These are phyloP conservation scores for Gymnodraco acuticeps DNA, from an alignment of 2,797 vertebrate genomes.

Conservation along the genomic window DNA sequence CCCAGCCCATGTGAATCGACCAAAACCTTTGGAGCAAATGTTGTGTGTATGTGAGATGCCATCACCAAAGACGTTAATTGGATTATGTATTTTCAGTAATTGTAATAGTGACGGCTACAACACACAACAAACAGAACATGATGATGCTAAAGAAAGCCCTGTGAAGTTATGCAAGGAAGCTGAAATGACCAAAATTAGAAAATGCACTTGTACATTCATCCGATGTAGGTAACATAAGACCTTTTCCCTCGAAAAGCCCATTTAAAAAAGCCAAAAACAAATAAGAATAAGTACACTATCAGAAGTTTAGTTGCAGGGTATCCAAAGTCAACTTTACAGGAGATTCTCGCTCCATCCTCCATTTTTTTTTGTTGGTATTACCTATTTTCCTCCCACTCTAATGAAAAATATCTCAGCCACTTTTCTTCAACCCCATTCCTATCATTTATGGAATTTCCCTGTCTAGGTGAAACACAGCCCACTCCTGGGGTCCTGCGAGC, in stretches of 20 bases:
- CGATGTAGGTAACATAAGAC: not conserved
- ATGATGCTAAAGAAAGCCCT: not conserved
- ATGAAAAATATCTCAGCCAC: conserved; percentile 54
- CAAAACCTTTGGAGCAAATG: not conserved
- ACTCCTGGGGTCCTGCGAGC: conserved; percentile 55
- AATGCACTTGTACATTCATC: not conserved
- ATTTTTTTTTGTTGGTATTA: conserved; percentile 44
- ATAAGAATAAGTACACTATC: not conserved
- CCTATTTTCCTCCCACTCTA: conserved; percentile 60
- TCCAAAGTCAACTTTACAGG: conserved; percentile 41
- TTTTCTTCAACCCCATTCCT: conserved; percentile 61
- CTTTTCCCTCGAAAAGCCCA: conserved; percentile 2
- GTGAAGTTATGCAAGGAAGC: no score
- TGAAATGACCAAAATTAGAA: not conserved
- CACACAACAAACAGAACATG: not conserved
- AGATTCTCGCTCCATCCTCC: conserved; percentile 32
- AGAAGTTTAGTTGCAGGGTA: conserved; percentile 34
- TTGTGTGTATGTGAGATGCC: not conserved
- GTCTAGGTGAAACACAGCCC: conserved; percentile 74
- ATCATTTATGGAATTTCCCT: conserved; percentile 72
- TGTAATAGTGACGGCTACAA: not conserved
- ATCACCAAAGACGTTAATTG: not conserved
- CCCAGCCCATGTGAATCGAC: not conserved
- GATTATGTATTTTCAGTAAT: not conserved
- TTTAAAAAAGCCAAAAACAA: conserved; percentile 23